Conservation (phyloP, 37 sponge, comb jelly and placozoan genomes). For the Cliona cf. orientalis region DNA sequence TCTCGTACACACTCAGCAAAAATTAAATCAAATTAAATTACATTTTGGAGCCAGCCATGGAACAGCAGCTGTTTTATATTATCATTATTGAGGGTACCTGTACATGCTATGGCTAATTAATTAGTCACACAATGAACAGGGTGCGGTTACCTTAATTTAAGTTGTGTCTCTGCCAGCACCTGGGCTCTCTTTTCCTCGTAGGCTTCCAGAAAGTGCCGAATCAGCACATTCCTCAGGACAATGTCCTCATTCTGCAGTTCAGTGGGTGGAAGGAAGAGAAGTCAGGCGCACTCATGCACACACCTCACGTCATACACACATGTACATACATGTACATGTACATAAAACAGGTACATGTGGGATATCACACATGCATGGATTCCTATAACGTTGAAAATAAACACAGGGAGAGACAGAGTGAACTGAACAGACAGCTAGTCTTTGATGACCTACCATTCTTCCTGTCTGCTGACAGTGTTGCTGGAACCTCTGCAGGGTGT, state of each 20-base stretch:
- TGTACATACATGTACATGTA: not conserved
- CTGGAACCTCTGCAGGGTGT: conserved; percentile 41
- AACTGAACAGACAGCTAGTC: not conserved
- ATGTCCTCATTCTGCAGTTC: conserved; percentile 29
- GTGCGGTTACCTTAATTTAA: conserved; percentile 12
- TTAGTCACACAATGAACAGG: not conserved
- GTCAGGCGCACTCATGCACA: not conserved
- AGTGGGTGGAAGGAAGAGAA: no score
- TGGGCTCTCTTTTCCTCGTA: conserved; percentile 37
- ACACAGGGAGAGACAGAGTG: no score
- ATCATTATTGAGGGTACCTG: no score
- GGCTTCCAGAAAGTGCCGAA: conserved; percentile 15
- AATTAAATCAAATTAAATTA: not conserved
- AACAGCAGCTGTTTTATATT: no score
- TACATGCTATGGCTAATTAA: no score
- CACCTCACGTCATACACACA: not conserved
- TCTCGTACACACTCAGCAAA: no score
- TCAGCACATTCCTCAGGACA: conserved; percentile 13
- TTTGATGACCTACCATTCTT: conserved; percentile 42
- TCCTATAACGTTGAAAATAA: no score
- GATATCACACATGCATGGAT: no score
- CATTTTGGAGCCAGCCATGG: no score
- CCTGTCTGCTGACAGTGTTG: conserved; percentile 42
- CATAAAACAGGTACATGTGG: no score
- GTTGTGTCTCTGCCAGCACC: not conserved